Evolutionary conservation across 1,140 invertebrate species (phyloP), one percentile per base, ranked within the genome.

Genomic region (Andrena cerasifolii): DNA sequence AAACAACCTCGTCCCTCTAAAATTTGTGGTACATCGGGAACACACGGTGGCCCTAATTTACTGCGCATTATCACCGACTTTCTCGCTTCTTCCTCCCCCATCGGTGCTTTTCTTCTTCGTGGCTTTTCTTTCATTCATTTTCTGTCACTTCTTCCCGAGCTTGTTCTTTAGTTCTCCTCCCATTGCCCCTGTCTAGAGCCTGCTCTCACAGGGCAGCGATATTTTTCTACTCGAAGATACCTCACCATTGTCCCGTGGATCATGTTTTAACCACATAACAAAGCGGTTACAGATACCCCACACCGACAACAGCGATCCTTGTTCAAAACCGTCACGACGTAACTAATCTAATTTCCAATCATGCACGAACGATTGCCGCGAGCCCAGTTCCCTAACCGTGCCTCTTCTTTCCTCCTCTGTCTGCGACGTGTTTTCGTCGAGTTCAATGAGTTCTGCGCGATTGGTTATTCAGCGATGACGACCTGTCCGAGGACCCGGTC

Each of bases 311-410:
- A 53, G 56, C 63, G 36, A 79, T 79, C 74, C 79, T 86, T 84
- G 84, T 85, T 89, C 82, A 83, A 87, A 86, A 79, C 84, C 87
- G 86, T 65, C 73, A 85, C 80, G 88, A 90, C 87, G 86, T 89
- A 75, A 89, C 88, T 90, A 91, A 90, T 90, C 84, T 86, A 85
- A 89, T 89, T 88, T 82, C 86, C 63, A 84, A 68, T 68, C 84
- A 80, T 85, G 87, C 85, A 82, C 77, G 71, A 78, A 68, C 49
- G 59, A 36, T 58, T 40, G n/a, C 45, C 56, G 49, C 71, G 63
- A 45, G 28, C 73, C 31, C 56, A 53, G 43, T 26, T 43, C 47
- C 31, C 65, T 58, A 63, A 33, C 28, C 43, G 28, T 40, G 36
- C 56, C 49, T 51, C 58, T 71, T 56, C 49, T 63, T 51, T 67